Evolutionary conservation across 2,797 vertebrate species (phyloP), one percentile per base, ranked within the genome.

Genomic region (Pangasius sanitwongsei): DNA sequence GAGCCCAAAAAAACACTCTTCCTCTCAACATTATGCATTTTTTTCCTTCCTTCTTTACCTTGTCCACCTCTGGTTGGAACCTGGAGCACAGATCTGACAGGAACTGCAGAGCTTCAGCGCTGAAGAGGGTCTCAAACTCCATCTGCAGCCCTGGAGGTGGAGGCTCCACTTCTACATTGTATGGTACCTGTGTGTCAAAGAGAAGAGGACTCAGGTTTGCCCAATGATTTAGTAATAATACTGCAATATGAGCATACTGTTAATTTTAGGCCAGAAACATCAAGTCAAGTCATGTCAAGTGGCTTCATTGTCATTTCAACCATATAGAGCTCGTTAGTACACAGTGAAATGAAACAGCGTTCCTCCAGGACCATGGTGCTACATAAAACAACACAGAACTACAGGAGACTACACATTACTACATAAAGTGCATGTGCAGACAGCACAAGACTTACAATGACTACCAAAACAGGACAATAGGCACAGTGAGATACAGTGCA

Each of bases 31-130:
- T 34, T 57, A 5, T 57, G 15, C 53, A 28, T 72, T 34, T 31
- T 34, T 55, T 15, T 75, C 12, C 65, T 57, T 34, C 31, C 6
- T 59, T 41, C 6, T 25, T 61, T 37, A 97, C 97, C 96, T 95
- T 93, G 90, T 97, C 95, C 87, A 97, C 95, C 23, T 96, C 94
- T 25, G 92, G 86, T 69, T 96, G 92, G 89, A 97, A 97, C 13
- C 92, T 94, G 89, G 95, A 94, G 87, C 96, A 94, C 63, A 97
- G 93, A 84, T 97, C 93, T 85, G 93, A 92, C 20, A 97, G 93
- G 89, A 97, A 97, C 53, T 69, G 89, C 48, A 96, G 91, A 6
- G 94, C 94, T 57, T 93, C 92, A 0, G 91, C 11, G 69, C 92
- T 96, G 91, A 97, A 96, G 1, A 97, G 94, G 5, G 93, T 92